Evolutionary conservation across 2,797 vertebrate species (phyloP).

Genomic region (Chelidonichthys spinosus): DNA sequence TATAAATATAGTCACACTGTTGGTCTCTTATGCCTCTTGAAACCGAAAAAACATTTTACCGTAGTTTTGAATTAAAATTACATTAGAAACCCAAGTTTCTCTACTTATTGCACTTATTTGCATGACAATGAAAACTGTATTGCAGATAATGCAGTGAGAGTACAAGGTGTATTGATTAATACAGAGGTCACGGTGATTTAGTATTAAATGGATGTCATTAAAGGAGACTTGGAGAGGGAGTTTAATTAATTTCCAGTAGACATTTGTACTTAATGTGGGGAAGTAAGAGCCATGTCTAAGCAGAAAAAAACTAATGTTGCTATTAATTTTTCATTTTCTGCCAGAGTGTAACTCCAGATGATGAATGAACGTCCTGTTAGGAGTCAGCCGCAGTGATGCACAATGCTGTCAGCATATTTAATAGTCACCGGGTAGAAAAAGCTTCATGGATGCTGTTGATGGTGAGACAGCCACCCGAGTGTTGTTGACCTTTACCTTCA

Average conservation of each 20-base stretch:
- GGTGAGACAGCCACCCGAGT: background rate
- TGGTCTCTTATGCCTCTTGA: background rate
- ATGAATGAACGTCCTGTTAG: conserved; percentile 2
- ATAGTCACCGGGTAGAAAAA: conserved; percentile 12
- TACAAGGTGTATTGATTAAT: conserved; percentile 17
- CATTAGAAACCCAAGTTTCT: background rate
- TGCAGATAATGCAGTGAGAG: background rate
- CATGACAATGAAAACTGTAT: conserved; percentile 1
- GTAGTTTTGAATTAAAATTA: background rate
- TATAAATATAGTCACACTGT: background rate
- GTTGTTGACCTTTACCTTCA: conserved; percentile 23
- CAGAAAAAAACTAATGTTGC: conserved; percentile 7
- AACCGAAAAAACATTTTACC: background rate
- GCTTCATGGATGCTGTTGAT: conserved; percentile 11
- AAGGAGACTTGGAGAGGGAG: background rate
- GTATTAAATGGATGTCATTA: conserved; percentile 3
- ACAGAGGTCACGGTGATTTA: conserved; percentile 10
- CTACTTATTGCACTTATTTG: conserved; percentile 16
- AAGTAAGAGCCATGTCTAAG: conserved; percentile 1
- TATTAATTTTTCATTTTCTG: conserved; percentile 15
- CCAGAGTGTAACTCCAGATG: conserved; percentile 9
- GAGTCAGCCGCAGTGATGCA: conserved; percentile 15
- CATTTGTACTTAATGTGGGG: conserved; percentile 1
- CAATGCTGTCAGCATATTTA: conserved; percentile 13
- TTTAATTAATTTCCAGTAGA: conserved; percentile 21